These are phyloP conservation scores for Melinaea menophilus DNA, from an alignment of 2,888 invertebrate genomes.

Conservation along the genomic window DNA sequence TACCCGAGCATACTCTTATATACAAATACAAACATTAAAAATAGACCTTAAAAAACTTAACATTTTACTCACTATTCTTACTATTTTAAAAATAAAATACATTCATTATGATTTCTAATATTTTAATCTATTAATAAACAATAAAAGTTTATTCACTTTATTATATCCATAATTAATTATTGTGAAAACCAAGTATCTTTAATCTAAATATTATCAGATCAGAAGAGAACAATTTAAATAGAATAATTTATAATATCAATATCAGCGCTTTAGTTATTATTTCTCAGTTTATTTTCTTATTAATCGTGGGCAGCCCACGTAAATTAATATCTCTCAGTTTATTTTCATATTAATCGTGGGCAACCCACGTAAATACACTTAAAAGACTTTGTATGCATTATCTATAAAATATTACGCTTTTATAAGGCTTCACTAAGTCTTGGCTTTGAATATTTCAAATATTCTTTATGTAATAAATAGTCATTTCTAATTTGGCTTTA, in stretches of 20 bases:
- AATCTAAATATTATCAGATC: too few species aligned
- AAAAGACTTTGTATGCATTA: slow-evolving; percentile 26
- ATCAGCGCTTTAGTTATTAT: too few species aligned
- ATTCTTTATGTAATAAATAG: too few species aligned
- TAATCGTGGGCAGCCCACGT: slow-evolving; percentile 3
- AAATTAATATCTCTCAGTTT: slow-evolving; percentile 1
- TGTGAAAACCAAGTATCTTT: too few species aligned
- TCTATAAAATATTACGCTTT: slow-evolving; percentile 40
- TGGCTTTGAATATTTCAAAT: too few species aligned
- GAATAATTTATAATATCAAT: too few species aligned
- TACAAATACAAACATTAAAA: not conserved
- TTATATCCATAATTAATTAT: not conserved
- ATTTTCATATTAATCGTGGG: not conserved
- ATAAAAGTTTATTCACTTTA: not conserved
- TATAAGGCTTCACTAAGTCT: slow-evolving; percentile 39
- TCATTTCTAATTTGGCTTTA: too few species aligned
- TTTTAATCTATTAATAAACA: slow-evolving; percentile 5
- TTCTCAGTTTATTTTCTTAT: not conserved
- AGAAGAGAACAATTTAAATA: too few species aligned
- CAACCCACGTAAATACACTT: slow-evolving; percentile 13
- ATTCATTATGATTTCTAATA: not conserved
- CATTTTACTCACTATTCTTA: not conserved
- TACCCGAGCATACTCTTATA: not conserved
- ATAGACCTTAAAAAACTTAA: not conserved
- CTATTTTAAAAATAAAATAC: not conserved